Conservation (phyloP, 2,888 invertebrate species). For the Melinaea menophilus region DNA sequence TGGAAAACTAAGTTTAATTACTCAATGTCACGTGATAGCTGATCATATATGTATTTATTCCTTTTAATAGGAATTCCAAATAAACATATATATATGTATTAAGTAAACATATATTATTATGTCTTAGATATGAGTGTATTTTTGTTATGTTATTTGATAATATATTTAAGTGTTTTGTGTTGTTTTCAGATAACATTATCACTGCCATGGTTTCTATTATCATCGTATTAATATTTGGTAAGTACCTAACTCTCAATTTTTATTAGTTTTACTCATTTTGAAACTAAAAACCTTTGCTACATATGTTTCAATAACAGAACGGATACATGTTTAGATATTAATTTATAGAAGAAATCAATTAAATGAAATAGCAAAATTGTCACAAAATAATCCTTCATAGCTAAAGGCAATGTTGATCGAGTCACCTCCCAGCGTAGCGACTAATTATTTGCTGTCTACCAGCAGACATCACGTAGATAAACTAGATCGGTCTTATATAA, state of each 20-base stretch:
- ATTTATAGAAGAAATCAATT: slow-evolving; percentile 24
- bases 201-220: slow-evolving; percentile 20
- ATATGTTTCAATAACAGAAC: background rate
- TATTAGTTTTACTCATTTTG: too few relatives aligned
- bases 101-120: too few relatives aligned
- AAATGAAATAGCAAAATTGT: slow-evolving; percentile 28
- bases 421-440: slow-evolving; percentile 38
- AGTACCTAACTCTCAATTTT: slow-evolving; percentile 11
- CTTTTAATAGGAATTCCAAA: background rate
- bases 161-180: background rate
- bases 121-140: too few relatives aligned
- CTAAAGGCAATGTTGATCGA: slow-evolving; percentile 45
- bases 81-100: too few relatives aligned
- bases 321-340: background rate
- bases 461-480: slow-evolving; percentile 12
- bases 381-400: slow-evolving; percentile 36
- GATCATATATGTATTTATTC: slow-evolving; percentile 4
- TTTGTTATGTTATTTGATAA: too few relatives aligned
- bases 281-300: too few relatives aligned
- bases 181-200: slow-evolving; percentile 13
- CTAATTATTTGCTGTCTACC: slow-evolving; percentile 45
- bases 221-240: slow-evolving; percentile 20
- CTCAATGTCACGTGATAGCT: slow-evolving; percentile 5
- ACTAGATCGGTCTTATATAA: slow-evolving; percentile 15
- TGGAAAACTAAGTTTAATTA: background rate